phyloP scores from a whole-genome alignment of 2,888 invertebrate species.

The Aporophyla lueneburgensis region DNA sequence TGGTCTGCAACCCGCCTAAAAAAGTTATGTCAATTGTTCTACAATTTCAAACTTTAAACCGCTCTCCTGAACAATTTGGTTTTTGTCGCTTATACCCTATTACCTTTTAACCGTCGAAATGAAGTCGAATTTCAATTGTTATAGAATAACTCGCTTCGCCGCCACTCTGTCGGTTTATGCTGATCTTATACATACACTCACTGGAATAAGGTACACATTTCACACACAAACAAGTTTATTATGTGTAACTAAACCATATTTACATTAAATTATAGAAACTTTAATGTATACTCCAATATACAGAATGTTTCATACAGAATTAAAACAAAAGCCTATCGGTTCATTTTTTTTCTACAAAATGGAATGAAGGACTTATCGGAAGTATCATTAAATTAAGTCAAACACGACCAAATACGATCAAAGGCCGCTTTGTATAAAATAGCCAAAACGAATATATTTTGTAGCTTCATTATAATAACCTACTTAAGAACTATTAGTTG shows the following conservation, averaged over 20 bases:
- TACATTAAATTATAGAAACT: conserved; percentile 43
- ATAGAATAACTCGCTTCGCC: background rate
- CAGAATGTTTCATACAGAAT: conserved; percentile 55
- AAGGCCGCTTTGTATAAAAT: conserved; percentile 7
- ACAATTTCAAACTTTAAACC: too few species aligned
- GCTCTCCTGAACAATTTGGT: too few species aligned
- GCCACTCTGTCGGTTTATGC: too few species aligned
- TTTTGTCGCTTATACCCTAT: too few species aligned
- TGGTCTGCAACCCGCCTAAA: too few species aligned
- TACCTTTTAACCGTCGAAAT: too few species aligned
- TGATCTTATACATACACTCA: background rate
- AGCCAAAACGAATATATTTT: conserved; percentile 22
- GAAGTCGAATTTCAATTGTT: background rate
- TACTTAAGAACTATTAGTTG: conserved; percentile 38
- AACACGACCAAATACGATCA: conserved; percentile 25
- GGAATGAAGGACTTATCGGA: conserved; percentile 58
- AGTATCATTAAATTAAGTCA: conserved; percentile 19
- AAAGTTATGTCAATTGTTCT: too few species aligned
- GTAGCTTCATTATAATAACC: conserved; percentile 26
- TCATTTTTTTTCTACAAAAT: conserved; percentile 59
- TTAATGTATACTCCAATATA: conserved; percentile 63
- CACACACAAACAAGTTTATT: conserved; percentile 55
- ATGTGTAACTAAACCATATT: conserved; percentile 49
- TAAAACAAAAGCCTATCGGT: conserved; percentile 34
- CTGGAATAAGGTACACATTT: conserved; percentile 36